Percentiles rank a stretch among this genome's conserved stretches.
Conservation (phyloP, 2,797 vertebrate species). For the Fratercula arctica region DNA sequence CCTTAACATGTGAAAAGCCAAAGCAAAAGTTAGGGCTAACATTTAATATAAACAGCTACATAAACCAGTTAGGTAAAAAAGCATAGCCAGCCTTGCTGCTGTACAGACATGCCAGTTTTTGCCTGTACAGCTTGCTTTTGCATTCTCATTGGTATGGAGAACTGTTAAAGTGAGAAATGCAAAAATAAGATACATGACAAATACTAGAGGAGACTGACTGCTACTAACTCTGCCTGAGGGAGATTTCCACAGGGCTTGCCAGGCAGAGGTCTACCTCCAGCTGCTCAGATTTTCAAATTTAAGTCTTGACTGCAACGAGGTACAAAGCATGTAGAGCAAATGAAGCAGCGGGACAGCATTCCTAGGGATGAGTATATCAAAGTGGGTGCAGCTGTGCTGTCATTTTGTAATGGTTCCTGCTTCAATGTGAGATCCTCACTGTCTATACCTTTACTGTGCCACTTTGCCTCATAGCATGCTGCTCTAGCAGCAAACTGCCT, state of each 20-base stretch:
- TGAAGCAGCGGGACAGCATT: background rate
- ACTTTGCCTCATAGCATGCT: background rate
- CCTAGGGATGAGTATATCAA: background rate
- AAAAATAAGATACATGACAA: constrained; percentile 15
- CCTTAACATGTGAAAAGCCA: background rate
- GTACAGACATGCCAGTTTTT: background rate
- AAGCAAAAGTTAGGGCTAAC: background rate
- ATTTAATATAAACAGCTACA: background rate
- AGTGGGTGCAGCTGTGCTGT: background rate
- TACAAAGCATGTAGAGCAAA: background rate
- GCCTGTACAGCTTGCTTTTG: background rate
- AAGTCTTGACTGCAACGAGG: background rate
- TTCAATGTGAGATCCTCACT: background rate
- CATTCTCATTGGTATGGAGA: background rate
- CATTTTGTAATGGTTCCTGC: background rate
- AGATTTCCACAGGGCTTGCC: constrained; percentile 11
- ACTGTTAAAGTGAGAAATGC: background rate
- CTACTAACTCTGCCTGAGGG: constrained; percentile 1
- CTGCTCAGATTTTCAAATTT: background rate
- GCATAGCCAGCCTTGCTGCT: background rate
- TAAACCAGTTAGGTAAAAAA: background rate
- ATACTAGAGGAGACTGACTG: background rate
- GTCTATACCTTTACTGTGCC: background rate
- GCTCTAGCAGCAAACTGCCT: background rate
- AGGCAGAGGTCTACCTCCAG: background rate